phyloP scores from a whole-genome alignment of 2,888 invertebrate genomes.

The Belgica antarctica region DNA sequence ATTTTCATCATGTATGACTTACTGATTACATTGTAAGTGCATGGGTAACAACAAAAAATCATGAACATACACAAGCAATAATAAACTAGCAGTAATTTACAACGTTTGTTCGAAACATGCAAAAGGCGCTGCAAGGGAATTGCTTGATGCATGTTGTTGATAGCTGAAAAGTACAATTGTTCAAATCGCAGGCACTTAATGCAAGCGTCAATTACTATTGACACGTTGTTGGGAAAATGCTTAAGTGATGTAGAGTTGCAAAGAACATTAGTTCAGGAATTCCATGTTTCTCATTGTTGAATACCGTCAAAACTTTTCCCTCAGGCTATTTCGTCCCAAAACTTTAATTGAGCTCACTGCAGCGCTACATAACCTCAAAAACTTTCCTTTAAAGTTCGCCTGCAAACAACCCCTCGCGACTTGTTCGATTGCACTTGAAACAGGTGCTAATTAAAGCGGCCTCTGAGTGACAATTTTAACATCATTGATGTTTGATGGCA shows the following conservation, averaged over 20 bases:
- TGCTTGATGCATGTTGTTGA: not conserved
- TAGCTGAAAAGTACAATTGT: conserved; percentile 20
- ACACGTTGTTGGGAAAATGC: too few species aligned
- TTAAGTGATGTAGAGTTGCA: too few species aligned
- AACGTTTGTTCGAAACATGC: conserved; percentile 22
- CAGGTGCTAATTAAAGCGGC: conserved; percentile 39
- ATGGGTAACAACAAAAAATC: too few species aligned
- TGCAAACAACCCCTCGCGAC: not conserved
- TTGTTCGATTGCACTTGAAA: conserved; percentile 22
- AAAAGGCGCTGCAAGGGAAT: not conserved
- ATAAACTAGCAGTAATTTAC: conserved; percentile 19
- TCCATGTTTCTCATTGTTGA: too few species aligned
- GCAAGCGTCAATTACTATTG: conserved; percentile 8
- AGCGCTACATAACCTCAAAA: too few species aligned
- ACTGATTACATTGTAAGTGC: conserved; percentile 3
- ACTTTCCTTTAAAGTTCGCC: conserved; percentile 7
- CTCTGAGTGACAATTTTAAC: conserved; percentile 33
- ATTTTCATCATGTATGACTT: not conserved
- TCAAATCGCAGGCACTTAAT: not conserved
- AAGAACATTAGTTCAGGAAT: too few species aligned
- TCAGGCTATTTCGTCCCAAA: too few species aligned
- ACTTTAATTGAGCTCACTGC: too few species aligned
- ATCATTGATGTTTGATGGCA: conserved; percentile 8
- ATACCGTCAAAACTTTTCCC: too few species aligned
- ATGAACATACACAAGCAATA: conserved; percentile 11